These are phyloP conservation scores for Neosalanx taihuensis DNA, from an alignment of 2,797 vertebrate species.

Conservation along the genomic window DNA sequence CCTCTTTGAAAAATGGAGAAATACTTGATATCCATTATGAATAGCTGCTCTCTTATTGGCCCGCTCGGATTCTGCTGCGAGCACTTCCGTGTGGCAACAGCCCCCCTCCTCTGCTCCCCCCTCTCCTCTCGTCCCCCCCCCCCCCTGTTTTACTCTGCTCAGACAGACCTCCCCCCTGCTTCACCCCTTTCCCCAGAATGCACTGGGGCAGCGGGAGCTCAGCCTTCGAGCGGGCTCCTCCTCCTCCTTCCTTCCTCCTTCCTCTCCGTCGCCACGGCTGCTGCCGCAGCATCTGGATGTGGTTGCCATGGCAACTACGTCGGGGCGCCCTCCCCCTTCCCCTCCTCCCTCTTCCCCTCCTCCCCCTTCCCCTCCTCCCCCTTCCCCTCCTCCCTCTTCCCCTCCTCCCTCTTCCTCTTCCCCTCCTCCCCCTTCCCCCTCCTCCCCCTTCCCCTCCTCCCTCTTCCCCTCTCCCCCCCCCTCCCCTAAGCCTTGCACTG, in stretches of 20 bases:
- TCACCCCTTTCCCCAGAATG: slow-evolving; percentile 64
- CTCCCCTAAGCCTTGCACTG: slow-evolving; percentile 40
- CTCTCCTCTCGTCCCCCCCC: slow-evolving; percentile 54
- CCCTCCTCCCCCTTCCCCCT: slow-evolving; percentile 34
- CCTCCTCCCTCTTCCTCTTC: no score
- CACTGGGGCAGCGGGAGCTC: slow-evolving; percentile 47
- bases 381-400: slow-evolving; percentile 37
- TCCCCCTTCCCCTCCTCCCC: slow-evolving; percentile 23
- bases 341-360: slow-evolving; percentile 25
- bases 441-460: slow-evolving; percentile 15
- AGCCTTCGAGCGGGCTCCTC: slow-evolving; percentile 48
- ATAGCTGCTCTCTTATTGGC: slow-evolving; percentile 72
- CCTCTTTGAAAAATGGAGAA: slow-evolving; percentile 64
- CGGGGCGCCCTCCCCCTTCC: slow-evolving; percentile 56
- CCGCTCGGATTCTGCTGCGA: slow-evolving; percentile 59
- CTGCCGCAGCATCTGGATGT: slow-evolving; percentile 75
- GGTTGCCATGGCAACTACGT: slow-evolving; percentile 70
- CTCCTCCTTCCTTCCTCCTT: slow-evolving; percentile 28
- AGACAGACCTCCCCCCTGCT: slow-evolving; percentile 61
- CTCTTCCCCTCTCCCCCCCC: slow-evolving; percentile 20
- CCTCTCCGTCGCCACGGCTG: slow-evolving; percentile 51
- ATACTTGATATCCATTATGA: slow-evolving; percentile 77
- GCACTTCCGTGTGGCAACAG: slow-evolving; percentile 81
- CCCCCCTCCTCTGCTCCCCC: slow-evolving; percentile 59
- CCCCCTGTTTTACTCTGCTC: slow-evolving; percentile 41